These are phyloP conservation scores for Acleris holmiana DNA, from an alignment of 2,888 invertebrate genomes.

Conservation along the genomic window DNA sequence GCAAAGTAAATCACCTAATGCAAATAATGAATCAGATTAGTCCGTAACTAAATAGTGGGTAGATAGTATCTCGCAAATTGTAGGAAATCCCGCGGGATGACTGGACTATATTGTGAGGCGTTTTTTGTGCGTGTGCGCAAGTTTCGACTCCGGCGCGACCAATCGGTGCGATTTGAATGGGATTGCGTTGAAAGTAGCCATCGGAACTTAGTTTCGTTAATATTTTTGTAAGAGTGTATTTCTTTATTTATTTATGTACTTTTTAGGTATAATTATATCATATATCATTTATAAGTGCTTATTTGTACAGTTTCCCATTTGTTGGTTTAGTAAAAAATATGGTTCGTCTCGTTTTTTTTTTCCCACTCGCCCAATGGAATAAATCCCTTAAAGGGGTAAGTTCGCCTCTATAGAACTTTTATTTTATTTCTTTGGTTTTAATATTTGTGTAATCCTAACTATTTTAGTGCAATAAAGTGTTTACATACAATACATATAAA, in stretches of 20 bases:
- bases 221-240: too few species aligned
- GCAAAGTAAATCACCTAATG: slow-evolving; percentile 39
- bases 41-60: slow-evolving; percentile 55
- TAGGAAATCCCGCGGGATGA: slow-evolving; percentile 55
- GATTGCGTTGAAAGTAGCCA: slow-evolving; percentile 30
- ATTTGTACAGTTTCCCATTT: not conserved
- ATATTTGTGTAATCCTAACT: too few species aligned
- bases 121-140: slow-evolving; percentile 39
- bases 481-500: too few species aligned
- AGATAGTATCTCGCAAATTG: slow-evolving; percentile 47
- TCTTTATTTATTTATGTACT: too few species aligned
- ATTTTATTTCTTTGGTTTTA: too few species aligned
- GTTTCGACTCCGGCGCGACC: slow-evolving; percentile 39
- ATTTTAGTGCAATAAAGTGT: not conserved
- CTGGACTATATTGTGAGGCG: slow-evolving; percentile 39
- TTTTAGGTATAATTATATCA: too few species aligned
- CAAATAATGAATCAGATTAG: slow-evolving; percentile 56
- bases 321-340: not conserved
- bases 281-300: too few species aligned
- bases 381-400: not conserved
- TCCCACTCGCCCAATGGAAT: not conserved
- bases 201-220: too few species aligned
- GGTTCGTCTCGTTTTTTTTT: not conserved
- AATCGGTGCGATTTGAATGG: slow-evolving; percentile 41
- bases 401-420: not conserved